phyloP scores from a whole-genome alignment of 2,797 vertebrate species.

The Bradypodion ventrale region DNA sequence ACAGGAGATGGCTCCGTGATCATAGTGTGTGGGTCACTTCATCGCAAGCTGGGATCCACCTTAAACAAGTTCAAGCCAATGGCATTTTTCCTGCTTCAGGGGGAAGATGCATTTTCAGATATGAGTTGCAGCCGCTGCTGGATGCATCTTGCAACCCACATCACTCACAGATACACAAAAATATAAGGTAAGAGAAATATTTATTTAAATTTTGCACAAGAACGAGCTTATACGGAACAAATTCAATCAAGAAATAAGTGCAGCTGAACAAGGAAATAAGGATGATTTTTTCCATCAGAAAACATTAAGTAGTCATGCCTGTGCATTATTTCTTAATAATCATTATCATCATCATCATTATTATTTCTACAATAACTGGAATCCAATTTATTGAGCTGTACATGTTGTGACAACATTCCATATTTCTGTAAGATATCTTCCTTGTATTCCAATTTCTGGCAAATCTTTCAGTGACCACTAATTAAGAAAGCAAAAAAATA shows the following conservation, averaged over 20 bases:
- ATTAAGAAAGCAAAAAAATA: conserved; percentile 44
- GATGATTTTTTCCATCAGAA: conserved; percentile 82
- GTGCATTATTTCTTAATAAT: conserved; percentile 54
- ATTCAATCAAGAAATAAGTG: conserved; percentile 84
- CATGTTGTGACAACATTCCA: conserved; percentile 69
- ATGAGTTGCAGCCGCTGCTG: no score
- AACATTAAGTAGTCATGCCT: conserved; percentile 82
- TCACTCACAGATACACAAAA: conserved; percentile 36
- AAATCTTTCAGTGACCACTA: conserved; percentile 64
- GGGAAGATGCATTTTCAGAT: no score
- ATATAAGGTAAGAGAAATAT: conserved; percentile 88
- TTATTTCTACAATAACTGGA: conserved; percentile 70
- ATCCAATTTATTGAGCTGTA: conserved; percentile 71
- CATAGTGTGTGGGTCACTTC: no score
- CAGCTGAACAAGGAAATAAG: conserved; percentile 88
- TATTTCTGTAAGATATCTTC: conserved; percentile 69
- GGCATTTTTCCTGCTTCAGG: no score
- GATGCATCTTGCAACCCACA: accelerated
- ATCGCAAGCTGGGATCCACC: no score
- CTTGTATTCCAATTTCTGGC: conserved; percentile 55
- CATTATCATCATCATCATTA: not conserved
- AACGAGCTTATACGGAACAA: conserved; percentile 88
- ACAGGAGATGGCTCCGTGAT: no score
- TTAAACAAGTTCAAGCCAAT: no score
- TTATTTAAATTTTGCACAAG: conserved; percentile 98